Conservation (phyloP, 2,888 invertebrate species). For the Drosophila stalkeri region DNA sequence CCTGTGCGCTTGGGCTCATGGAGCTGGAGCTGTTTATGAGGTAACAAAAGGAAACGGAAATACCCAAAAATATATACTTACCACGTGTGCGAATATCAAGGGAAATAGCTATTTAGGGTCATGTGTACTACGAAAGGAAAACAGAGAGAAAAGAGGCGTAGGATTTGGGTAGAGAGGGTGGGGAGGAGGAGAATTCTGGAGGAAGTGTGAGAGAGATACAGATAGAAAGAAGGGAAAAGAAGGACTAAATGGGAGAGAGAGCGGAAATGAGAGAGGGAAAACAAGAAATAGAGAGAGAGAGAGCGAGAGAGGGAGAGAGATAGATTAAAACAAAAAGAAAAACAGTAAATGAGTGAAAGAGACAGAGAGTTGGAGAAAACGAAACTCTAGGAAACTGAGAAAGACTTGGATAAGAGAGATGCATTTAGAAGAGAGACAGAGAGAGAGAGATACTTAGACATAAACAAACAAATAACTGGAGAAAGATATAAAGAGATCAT, state of each 20-base stretch:
- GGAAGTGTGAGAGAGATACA: background rate
- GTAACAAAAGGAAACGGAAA: conserved; percentile 7
- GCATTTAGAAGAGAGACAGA: too few species aligned
- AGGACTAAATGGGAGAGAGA: background rate
- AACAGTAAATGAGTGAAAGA: background rate
- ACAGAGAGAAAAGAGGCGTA: background rate
- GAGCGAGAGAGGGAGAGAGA: background rate
- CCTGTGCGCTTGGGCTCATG: conserved; percentile 6
- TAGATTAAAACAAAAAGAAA: background rate
- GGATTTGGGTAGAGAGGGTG: background rate
- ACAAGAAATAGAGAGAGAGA: background rate
- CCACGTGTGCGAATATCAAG: background rate
- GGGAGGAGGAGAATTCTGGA: too few species aligned
- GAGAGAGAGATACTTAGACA: too few species aligned
- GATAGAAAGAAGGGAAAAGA: background rate
- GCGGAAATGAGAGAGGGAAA: background rate
- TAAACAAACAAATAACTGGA: background rate
- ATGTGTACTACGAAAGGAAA: background rate
- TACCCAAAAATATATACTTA: background rate
- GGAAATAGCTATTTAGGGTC: background rate
- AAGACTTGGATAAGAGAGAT: too few species aligned
- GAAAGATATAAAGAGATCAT: background rate
- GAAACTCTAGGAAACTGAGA: background rate
- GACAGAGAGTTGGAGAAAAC: background rate
- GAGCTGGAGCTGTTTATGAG: background rate